Conservation (phyloP, 2,888 invertebrate species). For the Craniophora ligustri region DNA sequence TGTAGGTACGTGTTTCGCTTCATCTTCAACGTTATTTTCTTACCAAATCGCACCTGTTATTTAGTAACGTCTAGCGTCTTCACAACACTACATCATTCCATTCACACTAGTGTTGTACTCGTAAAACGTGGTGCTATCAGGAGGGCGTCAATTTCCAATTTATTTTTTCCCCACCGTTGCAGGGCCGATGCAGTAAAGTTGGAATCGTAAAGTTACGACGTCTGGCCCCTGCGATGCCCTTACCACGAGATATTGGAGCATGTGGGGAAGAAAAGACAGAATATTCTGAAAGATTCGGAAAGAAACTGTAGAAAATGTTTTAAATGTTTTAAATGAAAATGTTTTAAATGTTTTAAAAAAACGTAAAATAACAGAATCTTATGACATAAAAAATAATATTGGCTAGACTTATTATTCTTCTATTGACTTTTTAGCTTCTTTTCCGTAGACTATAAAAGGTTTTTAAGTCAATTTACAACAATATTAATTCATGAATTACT, state of each 20-base stretch:
- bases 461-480: too few relatives aligned
- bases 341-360: too few relatives aligned
- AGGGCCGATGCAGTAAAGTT: slow-evolving; percentile 82
- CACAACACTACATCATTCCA: slow-evolving; percentile 7
- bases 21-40: not conserved
- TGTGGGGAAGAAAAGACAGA: slow-evolving; percentile 34
- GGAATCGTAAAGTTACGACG: slow-evolving; percentile 83
- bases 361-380: too few relatives aligned
- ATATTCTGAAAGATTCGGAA: not conserved
- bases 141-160: slow-evolving; percentile 85
- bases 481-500: too few relatives aligned
- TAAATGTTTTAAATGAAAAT: too few relatives aligned
- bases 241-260: slow-evolving; percentile 65
- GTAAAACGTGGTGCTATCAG: slow-evolving; percentile 54
- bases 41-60: not conserved
- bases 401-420: too few relatives aligned
- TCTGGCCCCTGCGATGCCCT: slow-evolving; percentile 76
- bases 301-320: too few relatives aligned
- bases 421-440: too few relatives aligned
- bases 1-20: too few relatives aligned
- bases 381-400: too few relatives aligned
- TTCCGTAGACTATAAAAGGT: too few relatives aligned
- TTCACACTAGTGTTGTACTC: slow-evolving; percentile 34
- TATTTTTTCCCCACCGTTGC: slow-evolving; percentile 86
- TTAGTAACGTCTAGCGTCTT: not conserved